Conservation (phyloP, 2,888 invertebrate genomes). For the Abrostola tripartita region DNA sequence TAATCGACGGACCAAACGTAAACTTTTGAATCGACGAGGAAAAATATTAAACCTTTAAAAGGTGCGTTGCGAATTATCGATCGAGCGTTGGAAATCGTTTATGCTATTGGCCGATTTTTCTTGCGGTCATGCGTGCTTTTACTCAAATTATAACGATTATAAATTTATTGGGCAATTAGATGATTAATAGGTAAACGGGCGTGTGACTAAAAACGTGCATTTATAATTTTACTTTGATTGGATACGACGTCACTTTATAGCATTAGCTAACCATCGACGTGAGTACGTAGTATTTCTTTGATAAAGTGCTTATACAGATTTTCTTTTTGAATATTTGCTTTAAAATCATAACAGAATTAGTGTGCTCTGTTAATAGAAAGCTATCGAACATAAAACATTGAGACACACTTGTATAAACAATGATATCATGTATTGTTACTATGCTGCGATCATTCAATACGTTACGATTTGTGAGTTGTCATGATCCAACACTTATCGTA, state of each 20-base stretch:
- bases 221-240: slow-evolving; percentile 1
- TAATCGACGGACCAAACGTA: slow-evolving; percentile 8
- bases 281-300: background rate
- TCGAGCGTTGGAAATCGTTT: slow-evolving; percentile 18
- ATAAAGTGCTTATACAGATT: background rate
- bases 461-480: slow-evolving; percentile 6
- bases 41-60: slow-evolving; percentile 7
- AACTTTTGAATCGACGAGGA: slow-evolving; percentile 1
- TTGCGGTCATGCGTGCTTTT: slow-evolving; percentile 17
- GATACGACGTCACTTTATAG: background rate
- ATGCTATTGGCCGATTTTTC: slow-evolving; percentile 22
- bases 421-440: slow-evolving; percentile 29
- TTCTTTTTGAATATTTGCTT: too few species aligned
- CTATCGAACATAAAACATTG: slow-evolving; percentile 30
- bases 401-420: slow-evolving; percentile 30
- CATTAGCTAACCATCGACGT: background rate
- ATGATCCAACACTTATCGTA: background rate
- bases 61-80: slow-evolving; percentile 11
- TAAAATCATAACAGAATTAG: too few species aligned
- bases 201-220: slow-evolving; percentile 8
- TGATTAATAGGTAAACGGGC: slow-evolving; percentile 19
- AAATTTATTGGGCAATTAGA: slow-evolving; percentile 33
- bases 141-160: slow-evolving; percentile 8
- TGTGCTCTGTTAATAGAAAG: slow-evolving; percentile 11
- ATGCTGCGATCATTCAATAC: slow-evolving; percentile 12